phyloP scores from a whole-genome alignment of 1,140 invertebrate genomes.

The Asobara japonica region DNA sequence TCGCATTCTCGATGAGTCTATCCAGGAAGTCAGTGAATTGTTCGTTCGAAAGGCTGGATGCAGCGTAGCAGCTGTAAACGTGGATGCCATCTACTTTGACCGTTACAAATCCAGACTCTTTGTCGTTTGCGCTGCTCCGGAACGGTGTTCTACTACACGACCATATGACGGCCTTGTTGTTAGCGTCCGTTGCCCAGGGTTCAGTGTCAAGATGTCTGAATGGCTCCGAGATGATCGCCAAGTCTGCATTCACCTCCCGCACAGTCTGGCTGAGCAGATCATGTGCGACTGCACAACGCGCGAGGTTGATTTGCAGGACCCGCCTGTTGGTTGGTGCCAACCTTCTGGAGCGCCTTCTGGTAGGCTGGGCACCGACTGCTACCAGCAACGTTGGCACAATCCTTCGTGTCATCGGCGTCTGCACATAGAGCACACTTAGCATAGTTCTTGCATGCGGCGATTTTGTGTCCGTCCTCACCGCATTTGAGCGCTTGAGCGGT shows the following conservation, averaged over 20 bases:
- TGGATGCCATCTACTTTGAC: not conserved
- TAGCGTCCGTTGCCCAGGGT: not conserved
- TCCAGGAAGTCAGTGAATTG: not conserved
- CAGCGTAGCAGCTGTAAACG: slow-evolving; percentile 23
- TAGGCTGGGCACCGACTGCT: not conserved
- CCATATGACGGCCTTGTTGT: not conserved
- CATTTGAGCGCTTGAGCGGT: slow-evolving; percentile 17
- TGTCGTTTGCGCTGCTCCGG: too few species aligned
- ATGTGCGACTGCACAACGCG: slow-evolving; percentile 18
- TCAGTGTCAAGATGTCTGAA: not conserved
- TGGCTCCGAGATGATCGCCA: not conserved
- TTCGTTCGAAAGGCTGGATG: not conserved
- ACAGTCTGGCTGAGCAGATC: not conserved
- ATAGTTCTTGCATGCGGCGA: not conserved
- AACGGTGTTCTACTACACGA: not conserved
- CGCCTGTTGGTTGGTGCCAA: not conserved
- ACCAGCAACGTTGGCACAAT: not conserved
- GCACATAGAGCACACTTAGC: not conserved
- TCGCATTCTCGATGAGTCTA: slow-evolving; percentile 3
- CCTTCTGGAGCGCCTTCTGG: slow-evolving; percentile 13
- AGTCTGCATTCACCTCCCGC: slow-evolving; percentile 24
- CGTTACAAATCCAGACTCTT: not conserved
- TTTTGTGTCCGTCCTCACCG: not conserved
- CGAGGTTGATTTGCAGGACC: slow-evolving; percentile 10
- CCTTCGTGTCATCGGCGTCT: not conserved